Base-by-base conservation (phyloP, 2,888 invertebrate species). In the Zygothrica quintamaculata region DNA sequence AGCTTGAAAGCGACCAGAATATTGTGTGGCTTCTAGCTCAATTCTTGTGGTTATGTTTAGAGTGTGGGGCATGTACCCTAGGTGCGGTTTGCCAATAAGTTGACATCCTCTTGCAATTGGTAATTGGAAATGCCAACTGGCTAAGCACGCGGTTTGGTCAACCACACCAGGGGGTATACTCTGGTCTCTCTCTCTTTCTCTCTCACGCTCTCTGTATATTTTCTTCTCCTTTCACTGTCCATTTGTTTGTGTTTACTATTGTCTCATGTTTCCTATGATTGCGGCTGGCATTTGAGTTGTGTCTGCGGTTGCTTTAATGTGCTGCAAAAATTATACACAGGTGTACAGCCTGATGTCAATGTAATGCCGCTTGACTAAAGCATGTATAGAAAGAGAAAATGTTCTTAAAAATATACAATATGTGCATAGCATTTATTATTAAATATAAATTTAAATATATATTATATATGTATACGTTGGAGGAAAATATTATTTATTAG, bases 11-110 rank as follows among this genome's bases (percentile, higher is more conserved):
- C 67, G 43, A 67, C 73, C 68, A 50, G 68, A 76, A 64, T 65
- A 68, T 80, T 79, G 87, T 86, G 46, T 65, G 87, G 78, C 78
- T 78, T 86, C 86, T 13, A 74, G 58, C 56, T 58, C 33, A 56
- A 25, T 59, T 52, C 37, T 44, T 75, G 59, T 36, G 52, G 66
- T 43, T 48, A 26, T n/a, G n/a, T n/a, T n/a, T 16, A 9, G n/a
- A 42, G 3, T 18, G 25, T 8, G 36, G 9, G 36, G 18, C 11
- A 12, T 37, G 37, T n/a, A 12, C 25, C 26, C 26, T 44, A 46
- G 57, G 43, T 64, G 65, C 56, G 66, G 31, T n/a, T 33, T 65
- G 65, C 43, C 43, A 26, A 33, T 52, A 25, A 40, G 52, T 46
- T 51, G 59, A 18, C 42, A 39, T 29, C 61, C 51, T 48, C 36